Percentiles rank a stretch among this genome's conserved stretches.
phyloP scores from a whole-genome alignment of 1,140 invertebrate species.

The Eriocheir sinensis region DNA sequence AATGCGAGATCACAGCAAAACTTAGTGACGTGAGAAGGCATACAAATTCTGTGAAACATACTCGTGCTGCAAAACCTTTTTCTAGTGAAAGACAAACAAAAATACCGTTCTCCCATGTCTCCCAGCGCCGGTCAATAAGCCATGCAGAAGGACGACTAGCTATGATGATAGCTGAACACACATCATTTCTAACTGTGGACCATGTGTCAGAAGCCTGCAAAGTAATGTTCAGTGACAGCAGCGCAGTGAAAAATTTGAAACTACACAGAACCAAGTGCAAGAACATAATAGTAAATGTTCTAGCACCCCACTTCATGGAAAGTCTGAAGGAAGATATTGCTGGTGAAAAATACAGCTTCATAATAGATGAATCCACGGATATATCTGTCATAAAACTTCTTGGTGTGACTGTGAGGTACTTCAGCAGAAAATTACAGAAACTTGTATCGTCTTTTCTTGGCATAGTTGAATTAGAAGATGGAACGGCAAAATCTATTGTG shows the following conservation, averaged over 20 bases:
- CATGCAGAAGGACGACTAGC: background rate
- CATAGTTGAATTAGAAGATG: no score
- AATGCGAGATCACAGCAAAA: background rate
- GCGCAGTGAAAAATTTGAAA: background rate
- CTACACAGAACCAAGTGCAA: background rate
- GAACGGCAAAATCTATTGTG: no score
- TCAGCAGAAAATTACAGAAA: background rate
- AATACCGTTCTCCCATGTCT: background rate
- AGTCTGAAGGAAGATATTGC: background rate
- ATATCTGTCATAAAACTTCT: background rate
- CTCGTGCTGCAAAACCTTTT: background rate
- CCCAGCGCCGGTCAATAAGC: background rate
- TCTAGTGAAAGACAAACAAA: background rate
- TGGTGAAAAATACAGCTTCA: background rate
- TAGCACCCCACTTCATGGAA: background rate
- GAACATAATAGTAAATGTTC: background rate
- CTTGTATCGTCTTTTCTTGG: no score
- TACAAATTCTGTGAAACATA: background rate
- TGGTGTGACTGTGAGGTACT: background rate
- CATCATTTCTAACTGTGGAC: background rate
- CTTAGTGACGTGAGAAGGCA: background rate
- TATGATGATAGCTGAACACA: conserved; percentile 16
- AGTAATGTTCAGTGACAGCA: background rate
- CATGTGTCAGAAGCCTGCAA: background rate
- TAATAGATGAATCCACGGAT: background rate